phyloP scores from a whole-genome alignment of 2,113 vertebrate species.

The Channa argus region DNA sequence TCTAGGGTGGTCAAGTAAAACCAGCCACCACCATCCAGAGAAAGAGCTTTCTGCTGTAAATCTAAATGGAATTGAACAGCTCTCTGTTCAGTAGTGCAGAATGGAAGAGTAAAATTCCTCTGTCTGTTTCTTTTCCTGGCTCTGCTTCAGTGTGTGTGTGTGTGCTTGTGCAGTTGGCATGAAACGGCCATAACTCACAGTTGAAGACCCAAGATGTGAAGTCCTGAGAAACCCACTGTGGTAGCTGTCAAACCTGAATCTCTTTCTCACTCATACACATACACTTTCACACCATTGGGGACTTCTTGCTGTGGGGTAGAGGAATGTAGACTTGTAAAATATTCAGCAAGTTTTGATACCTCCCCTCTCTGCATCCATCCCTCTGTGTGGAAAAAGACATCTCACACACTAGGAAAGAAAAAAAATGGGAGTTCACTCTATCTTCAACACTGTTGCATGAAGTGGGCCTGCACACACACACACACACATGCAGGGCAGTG shows the following conservation, averaged over 20 bases:
- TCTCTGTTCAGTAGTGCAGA: conserved; percentile 23
- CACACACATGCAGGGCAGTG: background rate
- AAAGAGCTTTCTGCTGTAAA: conserved; percentile 1
- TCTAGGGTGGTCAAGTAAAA: background rate
- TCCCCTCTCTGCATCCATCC: conserved; percentile 37
- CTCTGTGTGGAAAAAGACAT: conserved; percentile 47
- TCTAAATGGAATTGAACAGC: conserved; percentile 18
- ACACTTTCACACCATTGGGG: conserved; percentile 37
- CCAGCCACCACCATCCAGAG: background rate
- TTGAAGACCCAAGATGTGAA: conserved; percentile 52
- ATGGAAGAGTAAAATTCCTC: conserved; percentile 13
- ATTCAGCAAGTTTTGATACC: conserved; percentile 67
- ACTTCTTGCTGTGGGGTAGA: conserved; percentile 54
- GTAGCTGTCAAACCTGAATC: conserved; percentile 59
- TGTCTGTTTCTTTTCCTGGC: conserved; percentile 13
- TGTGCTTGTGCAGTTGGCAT: conserved; percentile 46
- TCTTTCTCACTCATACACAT: conserved; percentile 32
- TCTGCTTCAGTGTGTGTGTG: conserved; percentile 28
- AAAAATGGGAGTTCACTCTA: conserved; percentile 45
- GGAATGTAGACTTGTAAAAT: conserved; percentile 62
- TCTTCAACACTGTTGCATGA: conserved; percentile 32
- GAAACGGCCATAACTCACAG: conserved; percentile 49
- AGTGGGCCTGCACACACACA: conserved; percentile 1
- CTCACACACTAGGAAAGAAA: conserved; percentile 32
- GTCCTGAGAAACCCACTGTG: conserved; percentile 48